Conservation (phyloP, 2,888 invertebrate species). For the Dynastes grantii region DNA sequence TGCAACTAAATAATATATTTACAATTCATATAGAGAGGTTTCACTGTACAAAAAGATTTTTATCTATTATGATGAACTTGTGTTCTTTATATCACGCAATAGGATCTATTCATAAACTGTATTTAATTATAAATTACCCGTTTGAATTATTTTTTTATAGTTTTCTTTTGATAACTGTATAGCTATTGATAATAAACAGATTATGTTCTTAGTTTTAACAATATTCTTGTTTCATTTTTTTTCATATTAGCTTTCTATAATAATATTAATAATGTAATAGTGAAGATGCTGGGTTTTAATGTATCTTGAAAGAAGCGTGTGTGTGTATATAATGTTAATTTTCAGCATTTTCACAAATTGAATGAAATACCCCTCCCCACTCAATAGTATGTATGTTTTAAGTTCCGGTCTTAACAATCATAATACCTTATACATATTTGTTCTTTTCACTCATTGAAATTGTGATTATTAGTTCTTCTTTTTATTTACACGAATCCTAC, state of each 20-base stretch:
- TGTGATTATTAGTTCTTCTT: constrained; percentile 28
- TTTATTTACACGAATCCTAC: constrained; percentile 34
- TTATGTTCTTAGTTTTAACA: constrained; percentile 15
- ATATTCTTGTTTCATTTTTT: constrained; percentile 10
- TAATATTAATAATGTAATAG: not conserved
- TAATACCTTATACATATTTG: not conserved
- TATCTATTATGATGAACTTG: no score
- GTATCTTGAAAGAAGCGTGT: not conserved
- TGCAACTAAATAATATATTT: no score
- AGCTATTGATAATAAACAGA: constrained; percentile 7
- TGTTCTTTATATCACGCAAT: constrained; percentile 4
- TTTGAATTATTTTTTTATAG: not conserved
- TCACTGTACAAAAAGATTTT: no score
- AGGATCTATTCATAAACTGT: not conserved
- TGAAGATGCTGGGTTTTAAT: constrained; percentile 17
- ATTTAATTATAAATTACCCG: not conserved
- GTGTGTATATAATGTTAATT: constrained; percentile 20
- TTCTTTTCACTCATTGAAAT: constrained; percentile 19
- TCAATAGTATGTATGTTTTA: not conserved
- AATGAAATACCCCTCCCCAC: not conserved
- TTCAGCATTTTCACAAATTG: constrained; percentile 17
- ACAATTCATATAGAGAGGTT: no score
- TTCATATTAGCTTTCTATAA: constrained; percentile 5
- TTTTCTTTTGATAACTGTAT: constrained; percentile 6
- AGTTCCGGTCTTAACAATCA: not conserved